Percentiles rank a stretch among this genome's conserved stretches.
Conservation (phyloP, 1,140 invertebrate genomes). For the Drosophila seguyi region DNA sequence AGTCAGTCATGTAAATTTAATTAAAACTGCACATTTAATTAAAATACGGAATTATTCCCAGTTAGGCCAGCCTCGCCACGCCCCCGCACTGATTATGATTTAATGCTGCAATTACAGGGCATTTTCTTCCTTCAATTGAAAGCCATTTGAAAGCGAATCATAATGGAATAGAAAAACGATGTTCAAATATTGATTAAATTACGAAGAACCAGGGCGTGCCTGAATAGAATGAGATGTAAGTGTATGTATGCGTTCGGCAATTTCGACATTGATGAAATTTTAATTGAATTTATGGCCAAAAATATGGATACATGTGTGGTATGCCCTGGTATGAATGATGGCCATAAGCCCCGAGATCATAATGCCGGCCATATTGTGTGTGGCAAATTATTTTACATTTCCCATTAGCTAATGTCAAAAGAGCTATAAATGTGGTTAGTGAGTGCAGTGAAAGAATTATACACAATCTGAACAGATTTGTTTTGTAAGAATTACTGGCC, state of each 20-base stretch:
- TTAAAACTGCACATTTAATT: constrained; percentile 77
- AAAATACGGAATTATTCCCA: constrained; percentile 41
- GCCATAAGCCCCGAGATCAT: constrained; percentile 19
- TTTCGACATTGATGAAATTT: constrained; percentile 50
- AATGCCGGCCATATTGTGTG: constrained; percentile 16
- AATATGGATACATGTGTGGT: constrained; percentile 12
- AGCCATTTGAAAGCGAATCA: constrained; percentile 20
- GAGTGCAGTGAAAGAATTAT: background rate
- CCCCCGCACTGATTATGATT: constrained; percentile 41
- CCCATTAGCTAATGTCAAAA: constrained; percentile 47
- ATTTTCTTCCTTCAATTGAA: constrained; percentile 16
- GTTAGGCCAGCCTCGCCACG: constrained; percentile 12
- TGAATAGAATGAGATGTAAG: constrained; percentile 10
- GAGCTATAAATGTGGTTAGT: background rate
- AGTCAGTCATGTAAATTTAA: constrained; percentile 72
- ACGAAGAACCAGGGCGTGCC: constrained; percentile 11
- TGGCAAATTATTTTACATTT: constrained; percentile 45
- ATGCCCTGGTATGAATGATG: constrained; percentile 7
- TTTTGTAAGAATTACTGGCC: too few relatives aligned
- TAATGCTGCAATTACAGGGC: constrained; percentile 54
- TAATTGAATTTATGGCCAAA: constrained; percentile 54
- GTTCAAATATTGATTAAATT: constrained; percentile 69
- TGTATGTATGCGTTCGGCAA: constrained; percentile 14
- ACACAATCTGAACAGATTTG: background rate
- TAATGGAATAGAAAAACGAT: constrained; percentile 42